Conservation (phyloP, 30 jellyfish, hydroid and myxozoan species). For the Hydra vulgaris region DNA sequence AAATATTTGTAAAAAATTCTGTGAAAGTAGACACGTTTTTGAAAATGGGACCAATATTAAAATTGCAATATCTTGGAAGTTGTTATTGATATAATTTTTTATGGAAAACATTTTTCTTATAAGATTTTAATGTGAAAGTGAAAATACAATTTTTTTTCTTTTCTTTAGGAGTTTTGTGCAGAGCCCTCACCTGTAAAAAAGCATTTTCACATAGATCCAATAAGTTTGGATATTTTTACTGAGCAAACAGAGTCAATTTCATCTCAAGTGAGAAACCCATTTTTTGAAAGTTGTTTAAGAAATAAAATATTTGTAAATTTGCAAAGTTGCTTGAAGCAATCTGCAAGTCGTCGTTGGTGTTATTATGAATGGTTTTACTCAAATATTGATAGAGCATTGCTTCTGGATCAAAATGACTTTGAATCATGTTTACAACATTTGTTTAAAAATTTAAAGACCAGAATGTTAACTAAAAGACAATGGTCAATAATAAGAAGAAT, state of each 20-base stretch:
- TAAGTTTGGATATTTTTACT: neutral
- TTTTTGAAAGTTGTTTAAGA: slow-evolving; percentile 1
- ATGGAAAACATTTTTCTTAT: too few species aligned
- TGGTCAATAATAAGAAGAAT: slow-evolving; percentile 87
- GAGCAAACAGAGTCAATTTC: neutral
- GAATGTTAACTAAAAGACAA: slow-evolving; percentile 55
- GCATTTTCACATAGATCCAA: neutral
- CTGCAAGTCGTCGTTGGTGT: slow-evolving; percentile 94
- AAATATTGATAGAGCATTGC: slow-evolving; percentile 87
- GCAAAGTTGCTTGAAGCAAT: slow-evolving; percentile 65
- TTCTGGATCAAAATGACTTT: slow-evolving; percentile 81
- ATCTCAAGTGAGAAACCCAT: neutral
- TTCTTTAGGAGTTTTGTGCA: slow-evolving; percentile 16
- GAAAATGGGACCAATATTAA: too few species aligned
- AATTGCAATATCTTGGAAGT: too few species aligned
- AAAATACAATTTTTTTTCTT: too few species aligned
- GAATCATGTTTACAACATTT: slow-evolving; percentile 66
- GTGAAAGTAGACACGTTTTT: too few species aligned
- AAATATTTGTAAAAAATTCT: too few species aligned
- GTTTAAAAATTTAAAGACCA: slow-evolving; percentile 63
- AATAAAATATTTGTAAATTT: slow-evolving; percentile 43
- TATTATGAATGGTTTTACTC: slow-evolving; percentile 93
- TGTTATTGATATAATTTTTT: too few species aligned
- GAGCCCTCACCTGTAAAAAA: slow-evolving; percentile 27
- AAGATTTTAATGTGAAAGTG: too few species aligned